phyloP scores from a whole-genome alignment of 2,797 vertebrate genomes.

The Sphaeramia orbicularis region DNA sequence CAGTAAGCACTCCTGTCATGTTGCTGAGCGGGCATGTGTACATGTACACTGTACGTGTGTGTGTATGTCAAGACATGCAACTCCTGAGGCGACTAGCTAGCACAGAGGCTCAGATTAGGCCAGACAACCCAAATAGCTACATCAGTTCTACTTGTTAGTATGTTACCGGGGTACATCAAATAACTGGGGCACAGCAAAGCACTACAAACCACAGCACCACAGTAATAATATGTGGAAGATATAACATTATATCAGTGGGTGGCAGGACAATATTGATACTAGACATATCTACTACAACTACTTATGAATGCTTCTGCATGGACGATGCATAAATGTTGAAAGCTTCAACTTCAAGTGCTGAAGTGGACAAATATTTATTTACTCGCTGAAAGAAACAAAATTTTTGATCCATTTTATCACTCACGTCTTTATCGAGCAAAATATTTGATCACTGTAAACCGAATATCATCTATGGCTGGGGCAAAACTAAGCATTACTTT shows the following conservation, averaged over 20 bases:
- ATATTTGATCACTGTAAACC: too few relatives aligned
- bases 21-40: slow-evolving; percentile 35
- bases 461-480: too few relatives aligned
- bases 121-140: slow-evolving; percentile 5
- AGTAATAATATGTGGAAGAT: background rate
- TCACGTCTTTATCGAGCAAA: too few relatives aligned
- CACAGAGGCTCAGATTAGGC: slow-evolving; percentile 20
- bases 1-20: slow-evolving; percentile 65
- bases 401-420: too few relatives aligned
- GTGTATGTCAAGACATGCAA: background rate
- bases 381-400: too few relatives aligned
- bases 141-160: slow-evolving; percentile 4
- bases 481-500: too few relatives aligned
- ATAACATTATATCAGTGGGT: background rate
- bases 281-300: background rate
- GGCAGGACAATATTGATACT: background rate
- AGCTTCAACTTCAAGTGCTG: too few relatives aligned
- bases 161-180: slow-evolving; percentile 12
- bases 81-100: slow-evolving; percentile 28
- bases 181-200: background rate
- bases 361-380: too few relatives aligned
- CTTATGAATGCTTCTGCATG: too few relatives aligned
- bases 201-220: background rate
- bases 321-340: too few relatives aligned
- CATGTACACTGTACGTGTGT: slow-evolving; percentile 3